Evolutionary conservation across 2,113 vertebrate genomes (phyloP).

Genomic region (Platichthys stellatus): DNA sequence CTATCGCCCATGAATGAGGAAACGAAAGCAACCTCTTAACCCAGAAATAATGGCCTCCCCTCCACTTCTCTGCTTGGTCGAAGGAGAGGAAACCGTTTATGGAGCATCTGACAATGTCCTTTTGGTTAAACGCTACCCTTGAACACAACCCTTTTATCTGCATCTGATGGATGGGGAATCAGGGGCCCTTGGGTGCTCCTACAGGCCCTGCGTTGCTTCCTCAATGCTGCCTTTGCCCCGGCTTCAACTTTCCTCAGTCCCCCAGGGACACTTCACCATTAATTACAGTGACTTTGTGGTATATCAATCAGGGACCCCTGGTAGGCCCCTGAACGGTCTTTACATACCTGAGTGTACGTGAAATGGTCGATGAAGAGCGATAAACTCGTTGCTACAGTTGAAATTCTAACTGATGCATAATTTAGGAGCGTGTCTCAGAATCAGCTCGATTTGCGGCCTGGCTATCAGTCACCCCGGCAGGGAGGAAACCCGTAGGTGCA

Average conservation of each 20-base stretch:
- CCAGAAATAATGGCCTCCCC: constrained; percentile 27
- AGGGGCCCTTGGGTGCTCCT: constrained; percentile 63
- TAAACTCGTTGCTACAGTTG: constrained; percentile 27
- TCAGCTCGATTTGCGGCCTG: constrained; percentile 17
- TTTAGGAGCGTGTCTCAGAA: constrained; percentile 46
- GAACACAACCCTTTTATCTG: constrained; percentile 77
- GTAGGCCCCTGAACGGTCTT: constrained; percentile 21
- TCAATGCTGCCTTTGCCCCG: constrained; percentile 62
- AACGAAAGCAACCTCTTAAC: constrained; percentile 8
- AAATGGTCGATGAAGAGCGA: constrained; percentile 10
- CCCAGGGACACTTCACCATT: constrained; percentile 64
- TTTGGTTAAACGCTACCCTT: constrained; percentile 71
- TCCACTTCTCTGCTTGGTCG: constrained; percentile 42
- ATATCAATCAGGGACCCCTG: constrained; percentile 69
- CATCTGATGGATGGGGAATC: constrained; percentile 73
- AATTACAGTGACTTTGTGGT: constrained; percentile 74
- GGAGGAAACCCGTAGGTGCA: constrained; percentile 1
- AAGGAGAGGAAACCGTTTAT: constrained; percentile 73
- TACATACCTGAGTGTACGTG: constrained; percentile 15
- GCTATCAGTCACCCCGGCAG: not conserved
- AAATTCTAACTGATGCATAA: constrained; percentile 30
- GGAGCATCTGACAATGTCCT: constrained; percentile 49
- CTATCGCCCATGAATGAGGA: constrained; percentile 14
- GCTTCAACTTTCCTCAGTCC: constrained; percentile 50
- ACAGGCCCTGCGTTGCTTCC: constrained; percentile 63